Conservation (phyloP, 2,113 vertebrate genomes). For the Podarcis cretensis region DNA sequence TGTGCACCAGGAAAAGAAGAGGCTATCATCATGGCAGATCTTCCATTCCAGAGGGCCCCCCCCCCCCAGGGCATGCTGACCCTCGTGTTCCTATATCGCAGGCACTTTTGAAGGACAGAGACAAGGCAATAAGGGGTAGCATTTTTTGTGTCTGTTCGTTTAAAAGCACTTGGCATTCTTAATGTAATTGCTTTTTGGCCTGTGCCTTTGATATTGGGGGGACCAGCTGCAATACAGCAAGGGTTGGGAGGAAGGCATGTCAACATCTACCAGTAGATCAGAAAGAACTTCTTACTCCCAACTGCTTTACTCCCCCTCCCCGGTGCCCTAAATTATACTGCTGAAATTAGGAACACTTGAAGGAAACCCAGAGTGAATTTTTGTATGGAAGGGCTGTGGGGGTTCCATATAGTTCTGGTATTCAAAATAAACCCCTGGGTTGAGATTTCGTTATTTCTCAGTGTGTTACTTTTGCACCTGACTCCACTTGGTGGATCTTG, state of each 20-base stretch:
- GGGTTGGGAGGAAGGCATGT: too few relatives aligned
- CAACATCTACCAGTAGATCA: not conserved
- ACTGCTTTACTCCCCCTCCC: not conserved
- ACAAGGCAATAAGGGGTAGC: not conserved
- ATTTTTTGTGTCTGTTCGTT: not conserved
- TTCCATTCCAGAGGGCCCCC: not conserved
- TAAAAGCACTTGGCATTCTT: not conserved
- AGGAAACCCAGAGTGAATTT: not conserved
- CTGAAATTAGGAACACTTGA: not conserved
- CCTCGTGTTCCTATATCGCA: not conserved
- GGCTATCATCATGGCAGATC: not conserved
- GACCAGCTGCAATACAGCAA: not conserved
- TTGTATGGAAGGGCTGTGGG: not conserved
- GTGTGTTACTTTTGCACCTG: not conserved
- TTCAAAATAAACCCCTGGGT: not conserved
- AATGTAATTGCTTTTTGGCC: not conserved
- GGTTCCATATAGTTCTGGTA: not conserved
- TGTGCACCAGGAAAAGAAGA: not conserved
- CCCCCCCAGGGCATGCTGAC: not conserved
- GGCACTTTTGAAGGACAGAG: not conserved
- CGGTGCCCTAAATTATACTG: not conserved
- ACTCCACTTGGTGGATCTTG: not conserved
- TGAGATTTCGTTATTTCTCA: not conserved
- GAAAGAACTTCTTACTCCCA: not conserved
- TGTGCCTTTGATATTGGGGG: not conserved